These are phyloP conservation scores for Pelagia noctiluca DNA, from an alignment of 30 jellyfish, hydroid and myxozoan species.

Conservation along the genomic window DNA sequence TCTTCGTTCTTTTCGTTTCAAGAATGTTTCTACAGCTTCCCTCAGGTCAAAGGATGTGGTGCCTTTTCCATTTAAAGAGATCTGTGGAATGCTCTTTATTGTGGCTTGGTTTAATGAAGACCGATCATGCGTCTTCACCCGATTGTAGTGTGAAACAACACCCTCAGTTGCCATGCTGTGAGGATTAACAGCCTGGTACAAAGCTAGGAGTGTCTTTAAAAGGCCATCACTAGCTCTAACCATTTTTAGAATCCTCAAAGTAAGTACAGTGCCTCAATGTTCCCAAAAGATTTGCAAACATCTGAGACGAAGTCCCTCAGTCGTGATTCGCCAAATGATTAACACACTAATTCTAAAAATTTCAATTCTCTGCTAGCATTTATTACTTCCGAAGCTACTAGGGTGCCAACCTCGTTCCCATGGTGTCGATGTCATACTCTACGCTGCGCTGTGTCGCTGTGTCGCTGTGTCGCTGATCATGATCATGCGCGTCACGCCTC, in stretches of 20 bases:
- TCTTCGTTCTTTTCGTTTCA: slow-evolving; percentile 5
- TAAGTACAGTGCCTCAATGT: slow-evolving; percentile 20
- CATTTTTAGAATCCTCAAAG: slow-evolving; percentile 5
- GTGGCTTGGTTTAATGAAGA: no score
- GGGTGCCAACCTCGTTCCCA: no score
- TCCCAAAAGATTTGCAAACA: slow-evolving; percentile 15
- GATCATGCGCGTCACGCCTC: no score
- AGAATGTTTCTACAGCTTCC: no score
- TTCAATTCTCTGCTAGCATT: slow-evolving; percentile 38
- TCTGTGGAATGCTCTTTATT: no score
- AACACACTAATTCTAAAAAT: slow-evolving; percentile 8
- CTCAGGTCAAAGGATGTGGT: no score
- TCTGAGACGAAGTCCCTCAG: slow-evolving; percentile 15
- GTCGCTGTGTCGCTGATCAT: no score
- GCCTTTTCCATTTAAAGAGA: no score
- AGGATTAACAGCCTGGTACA: slow-evolving; percentile 7
- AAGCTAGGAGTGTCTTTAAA: slow-evolving; percentile 17
- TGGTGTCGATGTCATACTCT: no score
- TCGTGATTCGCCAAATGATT: slow-evolving; percentile 1
- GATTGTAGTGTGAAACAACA: slow-evolving; percentile 32
- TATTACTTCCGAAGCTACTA: slow-evolving; percentile 9
- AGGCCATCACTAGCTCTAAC: slow-evolving; percentile 4
- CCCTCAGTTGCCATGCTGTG: slow-evolving; percentile 32
- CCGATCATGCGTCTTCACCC: no score
- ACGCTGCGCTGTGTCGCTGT: no score